Percentiles rank a stretch among this genome's conserved stretches.
Evolutionary conservation across 2,113 vertebrate species (phyloP).

Genomic region (Siphamia tubifer): DNA sequence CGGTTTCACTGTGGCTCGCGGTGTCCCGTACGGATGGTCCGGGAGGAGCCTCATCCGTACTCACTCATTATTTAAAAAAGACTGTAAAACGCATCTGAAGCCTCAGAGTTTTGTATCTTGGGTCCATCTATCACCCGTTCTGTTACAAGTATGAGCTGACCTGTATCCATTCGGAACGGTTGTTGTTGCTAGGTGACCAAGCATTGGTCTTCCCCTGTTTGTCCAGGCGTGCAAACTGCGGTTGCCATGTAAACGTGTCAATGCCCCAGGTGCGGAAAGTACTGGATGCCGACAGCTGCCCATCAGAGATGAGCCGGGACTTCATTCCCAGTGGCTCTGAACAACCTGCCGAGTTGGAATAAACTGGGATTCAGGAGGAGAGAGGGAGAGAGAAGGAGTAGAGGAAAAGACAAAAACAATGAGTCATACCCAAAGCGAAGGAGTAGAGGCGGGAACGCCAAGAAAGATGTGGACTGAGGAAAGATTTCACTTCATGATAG

Average conservation of each 20-base stretch:
- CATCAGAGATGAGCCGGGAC: constrained; percentile 83
- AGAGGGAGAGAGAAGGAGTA: neutral
- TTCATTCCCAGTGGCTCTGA: constrained; percentile 92
- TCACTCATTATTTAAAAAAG: too few relatives aligned
- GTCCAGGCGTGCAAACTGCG: constrained; percentile 89
- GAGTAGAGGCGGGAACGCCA: too few relatives aligned
- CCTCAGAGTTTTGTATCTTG: too few relatives aligned
- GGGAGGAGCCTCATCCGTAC: too few relatives aligned
- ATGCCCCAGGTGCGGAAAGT: constrained; percentile 91
- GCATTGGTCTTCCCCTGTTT: constrained; percentile 93
- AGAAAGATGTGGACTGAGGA: too few relatives aligned
- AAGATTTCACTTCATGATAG: too few relatives aligned
- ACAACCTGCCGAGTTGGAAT: constrained; percentile 91
- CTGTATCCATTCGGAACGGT: constrained; percentile 91
- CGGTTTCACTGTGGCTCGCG: too few relatives aligned
- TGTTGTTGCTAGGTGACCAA: constrained; percentile 86
- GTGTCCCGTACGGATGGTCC: too few relatives aligned
- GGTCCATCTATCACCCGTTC: too few relatives aligned
- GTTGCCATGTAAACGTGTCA: constrained; percentile 88
- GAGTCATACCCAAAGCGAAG: constrained; percentile 22
- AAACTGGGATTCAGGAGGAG: constrained; percentile 78
- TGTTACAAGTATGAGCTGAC: constrained; percentile 71
- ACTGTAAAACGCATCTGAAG: too few relatives aligned
- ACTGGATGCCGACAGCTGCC: constrained; percentile 90
- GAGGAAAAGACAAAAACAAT: neutral